These are phyloP conservation scores for Vicugna pacos DNA, from an alignment of 2,113 vertebrate species.

Conservation along the genomic window DNA sequence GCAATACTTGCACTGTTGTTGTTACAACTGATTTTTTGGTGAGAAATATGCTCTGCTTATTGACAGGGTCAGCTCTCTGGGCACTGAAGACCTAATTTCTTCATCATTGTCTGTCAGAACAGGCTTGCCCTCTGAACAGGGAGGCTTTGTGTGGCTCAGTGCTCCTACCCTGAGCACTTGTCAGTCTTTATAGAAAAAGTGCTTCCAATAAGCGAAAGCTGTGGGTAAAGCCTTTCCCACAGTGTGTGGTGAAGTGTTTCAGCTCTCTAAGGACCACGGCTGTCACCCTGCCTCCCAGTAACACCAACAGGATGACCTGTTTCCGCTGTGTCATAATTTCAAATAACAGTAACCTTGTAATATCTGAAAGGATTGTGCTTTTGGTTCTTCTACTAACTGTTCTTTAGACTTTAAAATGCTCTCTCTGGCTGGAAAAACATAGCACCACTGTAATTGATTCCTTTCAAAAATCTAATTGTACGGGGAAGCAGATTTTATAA, in stretches of 20 bases:
- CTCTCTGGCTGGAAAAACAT: background rate
- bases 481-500: slow-evolving; percentile 67
- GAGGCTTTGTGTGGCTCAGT: background rate
- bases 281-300: background rate
- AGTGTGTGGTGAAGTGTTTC: background rate
- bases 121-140: background rate
- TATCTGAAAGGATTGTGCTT: background rate
- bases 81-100: background rate
- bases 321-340: background rate
- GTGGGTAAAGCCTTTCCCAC: background rate
- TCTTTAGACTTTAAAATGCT: slow-evolving; percentile 65
- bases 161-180: background rate
- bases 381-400: slow-evolving; percentile 61
- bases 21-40: background rate
- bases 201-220: background rate
- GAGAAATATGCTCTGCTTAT: background rate
- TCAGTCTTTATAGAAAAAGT: background rate
- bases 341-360: background rate
- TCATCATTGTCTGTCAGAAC: background rate
- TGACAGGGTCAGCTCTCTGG: background rate
- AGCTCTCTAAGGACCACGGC: background rate
- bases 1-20: background rate
- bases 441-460: slow-evolving; percentile 51
- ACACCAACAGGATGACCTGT: background rate
- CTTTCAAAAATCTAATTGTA: slow-evolving; percentile 63